Evolutionary conservation across 2,797 vertebrate species (phyloP).

Genomic region (Diceros bicornis): DNA sequence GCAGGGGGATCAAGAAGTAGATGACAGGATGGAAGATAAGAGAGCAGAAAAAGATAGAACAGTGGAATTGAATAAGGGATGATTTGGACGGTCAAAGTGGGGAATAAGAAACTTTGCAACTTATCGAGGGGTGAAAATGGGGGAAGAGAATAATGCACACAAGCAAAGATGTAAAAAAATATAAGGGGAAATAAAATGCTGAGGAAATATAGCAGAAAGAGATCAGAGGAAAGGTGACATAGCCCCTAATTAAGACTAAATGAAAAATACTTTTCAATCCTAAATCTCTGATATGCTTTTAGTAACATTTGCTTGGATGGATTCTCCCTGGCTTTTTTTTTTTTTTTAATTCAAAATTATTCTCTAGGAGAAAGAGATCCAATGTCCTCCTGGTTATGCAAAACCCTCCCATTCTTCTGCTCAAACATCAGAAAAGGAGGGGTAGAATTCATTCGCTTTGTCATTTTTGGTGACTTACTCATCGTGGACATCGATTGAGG

Average conservation of each 20-base stretch:
- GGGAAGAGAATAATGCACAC: neutral
- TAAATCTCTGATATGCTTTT: neutral
- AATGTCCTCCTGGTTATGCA: neutral
- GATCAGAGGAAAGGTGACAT: neutral
- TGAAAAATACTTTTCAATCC: constrained; percentile 24
- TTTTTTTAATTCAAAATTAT: constrained; percentile 57
- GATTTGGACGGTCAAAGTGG: neutral
- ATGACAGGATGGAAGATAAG: neutral
- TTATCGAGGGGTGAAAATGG: neutral
- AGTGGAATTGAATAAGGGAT: neutral
- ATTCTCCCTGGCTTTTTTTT: constrained; percentile 13
- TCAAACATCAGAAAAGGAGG: constrained; percentile 30
- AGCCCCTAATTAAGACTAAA: neutral
- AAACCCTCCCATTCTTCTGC: constrained; percentile 33
- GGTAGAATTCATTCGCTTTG: neutral
- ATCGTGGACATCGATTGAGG: neutral
- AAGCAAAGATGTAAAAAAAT: constrained; percentile 43
- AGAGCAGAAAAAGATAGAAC: neutral
- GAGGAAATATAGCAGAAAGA: constrained; percentile 14
- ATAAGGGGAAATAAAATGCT: neutral
- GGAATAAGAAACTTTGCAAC: neutral
- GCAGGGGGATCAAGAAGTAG: neutral
- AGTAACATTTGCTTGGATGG: constrained; percentile 31
- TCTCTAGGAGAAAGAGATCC: constrained; percentile 5
- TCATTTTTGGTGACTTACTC: constrained; percentile 9